Base-by-base conservation (phyloP, 2,888 invertebrate genomes). In the Halictus quadricinctus region DNA sequence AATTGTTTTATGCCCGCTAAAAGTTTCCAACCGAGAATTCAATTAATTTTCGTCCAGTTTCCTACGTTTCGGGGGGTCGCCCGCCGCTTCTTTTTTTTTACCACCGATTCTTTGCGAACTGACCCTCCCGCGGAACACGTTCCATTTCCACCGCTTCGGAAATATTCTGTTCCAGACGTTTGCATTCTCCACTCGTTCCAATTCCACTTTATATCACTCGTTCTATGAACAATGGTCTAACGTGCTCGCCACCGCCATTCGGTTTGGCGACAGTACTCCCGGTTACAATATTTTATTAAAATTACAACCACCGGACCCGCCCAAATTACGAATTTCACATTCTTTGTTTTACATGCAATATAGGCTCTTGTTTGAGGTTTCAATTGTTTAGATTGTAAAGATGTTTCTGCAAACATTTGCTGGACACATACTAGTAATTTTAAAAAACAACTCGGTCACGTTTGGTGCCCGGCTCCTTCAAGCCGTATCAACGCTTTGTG, bases 21-120 rank as follows among this genome's bases (percentile, higher is more conserved):
- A 50, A 78, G 41, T 78, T 70, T 72, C 54, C 72, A 43, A 58
- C 18, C 43, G 69, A 43, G 43, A 58, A 72, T 78, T 72, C 78
- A 54, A 78, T 78, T 78, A 70, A 78, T 78, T 72, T 70, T 58
- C 50, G 41, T 54, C 50, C 43, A n/a, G 54, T 54, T 70, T 43
- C 43, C 54, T 60, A 21, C 25, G 10, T 41, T 36, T 15, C 43
- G 29, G 72, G 29, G 50, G 58, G 41, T 46, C 43, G 46, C 43
- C 8, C 8, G 12, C 41, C n/a, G 43, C 43, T 7, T 72, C 46
- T 43, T 72, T 18, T 36, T 36, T 29, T 29, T 36, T 58, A 13
- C 76, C 70, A 41, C n/a, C 43, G 48, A 18, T 50, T 50, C 50
- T 76, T 36, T 18, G 21, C n/a, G 48, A 76, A 36, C n/a, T 12